Evolutionary conservation across 2,888 invertebrate species (phyloP).

Genomic region (Noctua pronuba): DNA sequence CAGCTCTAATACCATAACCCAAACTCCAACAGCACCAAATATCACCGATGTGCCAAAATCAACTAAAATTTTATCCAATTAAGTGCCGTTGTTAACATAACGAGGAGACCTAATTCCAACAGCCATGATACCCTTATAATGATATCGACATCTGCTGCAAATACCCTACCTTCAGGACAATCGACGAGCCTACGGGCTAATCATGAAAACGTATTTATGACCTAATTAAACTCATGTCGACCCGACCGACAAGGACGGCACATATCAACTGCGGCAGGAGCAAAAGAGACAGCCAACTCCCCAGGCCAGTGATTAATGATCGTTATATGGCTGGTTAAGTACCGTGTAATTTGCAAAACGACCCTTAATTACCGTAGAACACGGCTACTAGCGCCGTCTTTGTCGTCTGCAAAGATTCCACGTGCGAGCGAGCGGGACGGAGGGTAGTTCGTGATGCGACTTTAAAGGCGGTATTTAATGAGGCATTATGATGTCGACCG

Average conservation of each 20-base stretch:
- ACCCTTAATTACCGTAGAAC: conserved; percentile 92
- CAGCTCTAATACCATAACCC: neutral
- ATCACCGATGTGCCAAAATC: conserved; percentile 55
- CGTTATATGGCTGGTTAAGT: conserved; percentile 93
- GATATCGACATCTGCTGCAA: conserved; percentile 80
- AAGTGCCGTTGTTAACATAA: conserved; percentile 71
- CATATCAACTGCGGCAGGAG: conserved; percentile 62
- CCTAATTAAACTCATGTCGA: conserved; percentile 90
- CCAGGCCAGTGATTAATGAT: conserved; percentile 91
- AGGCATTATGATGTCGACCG: conserved; percentile 89
- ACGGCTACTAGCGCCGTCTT: conserved; percentile 86
- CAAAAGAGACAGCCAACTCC: conserved; percentile 77
- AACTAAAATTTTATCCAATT: conserved; percentile 63
- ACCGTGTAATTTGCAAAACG: conserved; percentile 94
- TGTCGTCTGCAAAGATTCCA: conserved; percentile 72
- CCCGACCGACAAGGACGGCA: conserved; percentile 74
- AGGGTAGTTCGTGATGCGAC: conserved; percentile 79
- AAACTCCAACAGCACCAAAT: conserved; percentile 24
- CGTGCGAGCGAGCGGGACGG: conserved; percentile 76
- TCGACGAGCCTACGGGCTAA: conserved; percentile 80
- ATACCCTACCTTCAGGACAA: conserved; percentile 74
- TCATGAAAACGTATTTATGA: conserved; percentile 90
- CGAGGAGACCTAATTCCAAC: conserved; percentile 71
- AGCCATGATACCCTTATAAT: conserved; percentile 73
- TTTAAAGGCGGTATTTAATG: conserved; percentile 88